A percentile compares a stretch with the other conserved stretches of the same genome.
phyloP scores from a whole-genome alignment of 2,113 vertebrate species.

The Macrotis lagotis region DNA sequence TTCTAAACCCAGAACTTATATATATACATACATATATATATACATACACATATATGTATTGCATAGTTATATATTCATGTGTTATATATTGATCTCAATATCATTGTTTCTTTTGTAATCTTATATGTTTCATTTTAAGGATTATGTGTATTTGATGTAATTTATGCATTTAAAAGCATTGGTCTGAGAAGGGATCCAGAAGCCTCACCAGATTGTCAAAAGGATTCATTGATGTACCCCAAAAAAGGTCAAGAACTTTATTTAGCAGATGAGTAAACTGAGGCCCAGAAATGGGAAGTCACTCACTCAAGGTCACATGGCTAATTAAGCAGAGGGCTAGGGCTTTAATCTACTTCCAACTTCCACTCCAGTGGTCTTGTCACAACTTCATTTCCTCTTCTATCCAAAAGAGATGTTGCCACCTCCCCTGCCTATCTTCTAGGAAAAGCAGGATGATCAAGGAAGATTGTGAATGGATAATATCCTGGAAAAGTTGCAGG shows the following conservation, averaged over 20 bases:
- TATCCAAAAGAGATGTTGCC: background rate
- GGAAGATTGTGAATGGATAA: background rate
- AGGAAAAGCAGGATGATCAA: background rate
- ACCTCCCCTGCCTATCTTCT: background rate
- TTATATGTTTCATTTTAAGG: background rate
- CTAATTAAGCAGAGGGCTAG: background rate
- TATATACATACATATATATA: background rate
- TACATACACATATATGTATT: background rate
- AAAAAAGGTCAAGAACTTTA: background rate
- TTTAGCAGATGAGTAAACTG: background rate
- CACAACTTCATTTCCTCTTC: background rate
- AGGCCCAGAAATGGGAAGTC: background rate
- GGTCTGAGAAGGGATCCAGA: background rate
- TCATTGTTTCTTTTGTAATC: background rate
- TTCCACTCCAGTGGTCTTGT: background rate
- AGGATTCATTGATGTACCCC: background rate
- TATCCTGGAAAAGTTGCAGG: background rate
- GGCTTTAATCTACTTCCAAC: background rate
- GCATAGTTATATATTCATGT: background rate
- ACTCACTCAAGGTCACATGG: background rate
- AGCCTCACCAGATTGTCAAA: background rate
- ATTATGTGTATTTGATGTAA: background rate
- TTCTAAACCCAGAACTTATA: background rate
- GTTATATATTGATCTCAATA: background rate
- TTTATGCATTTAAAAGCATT: background rate